Evolutionary conservation across 2,888 invertebrate genomes (phyloP).

Genomic region (Steinernema scapterisci): DNA sequence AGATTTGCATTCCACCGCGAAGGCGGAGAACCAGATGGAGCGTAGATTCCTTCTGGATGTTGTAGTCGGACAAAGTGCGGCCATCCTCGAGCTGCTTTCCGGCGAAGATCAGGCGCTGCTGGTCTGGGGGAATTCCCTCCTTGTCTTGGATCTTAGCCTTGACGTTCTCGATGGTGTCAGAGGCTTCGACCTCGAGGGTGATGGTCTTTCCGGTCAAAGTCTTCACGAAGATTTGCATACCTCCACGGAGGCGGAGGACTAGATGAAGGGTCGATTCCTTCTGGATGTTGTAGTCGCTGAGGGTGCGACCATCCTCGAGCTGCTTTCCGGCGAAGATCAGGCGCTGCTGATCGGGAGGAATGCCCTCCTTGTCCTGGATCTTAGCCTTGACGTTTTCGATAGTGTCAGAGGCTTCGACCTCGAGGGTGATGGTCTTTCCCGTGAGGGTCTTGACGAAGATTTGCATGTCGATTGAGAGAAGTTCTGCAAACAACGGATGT

Average conservation of each 20-base stretch:
- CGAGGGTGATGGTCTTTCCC: slow-evolving; percentile 77
- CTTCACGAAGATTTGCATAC: slow-evolving; percentile 94
- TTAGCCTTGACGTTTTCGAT: slow-evolving; percentile 66
- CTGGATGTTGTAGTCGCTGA: slow-evolving; percentile 92
- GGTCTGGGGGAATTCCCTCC: slow-evolving; percentile 54
- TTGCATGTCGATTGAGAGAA: slow-evolving; percentile 76
- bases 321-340: slow-evolving; percentile 69
- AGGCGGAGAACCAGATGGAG: slow-evolving; percentile 48
- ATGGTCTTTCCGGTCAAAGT: slow-evolving; percentile 86
- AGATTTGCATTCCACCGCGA: slow-evolving; percentile 37
- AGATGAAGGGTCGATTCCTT: slow-evolving; percentile 76
- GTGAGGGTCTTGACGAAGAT: slow-evolving; percentile 94
- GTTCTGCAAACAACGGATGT: not conserved
- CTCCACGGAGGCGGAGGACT: slow-evolving; percentile 69
- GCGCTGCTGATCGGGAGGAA: slow-evolving; percentile 63
- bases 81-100: slow-evolving; percentile 49
- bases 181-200: slow-evolving; percentile 54
- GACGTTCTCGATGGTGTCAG: slow-evolving; percentile 54
- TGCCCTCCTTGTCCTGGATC: slow-evolving; percentile 65
- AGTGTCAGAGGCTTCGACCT: slow-evolving; percentile 64
- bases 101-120: slow-evolving; percentile 53
- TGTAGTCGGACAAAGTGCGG: slow-evolving; percentile 47
- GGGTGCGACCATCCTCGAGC: slow-evolving; percentile 87
- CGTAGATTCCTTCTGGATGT: slow-evolving; percentile 49
- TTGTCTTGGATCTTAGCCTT: slow-evolving; percentile 57